Evolutionary conservation across 2,888 invertebrate species (phyloP), one percentile per base, ranked within the genome.

Genomic region (Idaea aversata): DNA sequence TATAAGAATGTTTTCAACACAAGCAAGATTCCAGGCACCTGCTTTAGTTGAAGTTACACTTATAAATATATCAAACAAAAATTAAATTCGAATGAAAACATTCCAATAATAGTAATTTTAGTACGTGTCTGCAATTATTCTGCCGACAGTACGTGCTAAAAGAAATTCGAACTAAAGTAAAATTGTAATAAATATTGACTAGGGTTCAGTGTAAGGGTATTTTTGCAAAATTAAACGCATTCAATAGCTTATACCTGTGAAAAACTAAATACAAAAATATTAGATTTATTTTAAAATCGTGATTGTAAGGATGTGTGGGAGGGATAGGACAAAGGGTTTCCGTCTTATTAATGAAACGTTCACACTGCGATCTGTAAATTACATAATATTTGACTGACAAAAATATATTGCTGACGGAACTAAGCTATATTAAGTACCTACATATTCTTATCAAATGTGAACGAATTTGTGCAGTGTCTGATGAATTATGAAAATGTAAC

Each of bases 321-420:
- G 69, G 38, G 61, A 61, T 57, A 67, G 61, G 66, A 34, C 69
- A 66, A 36, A 5, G 60, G 69, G 68, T 72, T 70, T 70, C 73
- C 73, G 72, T 76, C 68, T 79, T 75, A 76, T 78, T 72, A 47
- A 35, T 71, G 66, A 73, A 74, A 71, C 77, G 78, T 74, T 70
- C 75, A 75, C 77, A 76, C 72, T 78, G 81, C 74, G 74, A 81
- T 82, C 82, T 80, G 72, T 67, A 76, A 76, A 72, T 70, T 68
- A 65, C 61, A 68, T 62, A 71, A 67, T 69, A 59, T 6, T 25
- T 59, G 4, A 47, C 47, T 10, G 13, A 38, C 38, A 10, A 47
- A 47, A 47, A 47, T 3, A 13, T 47, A 47, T 10, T 47, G 47
- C 47, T 47, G 47, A 47, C 47, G 47, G 6, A 13, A 47, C 36